Evolutionary conservation across 2,113 vertebrate species (phyloP), one percentile per base, ranked within the genome.

Genomic region (Myotis lucifugus): DNA sequence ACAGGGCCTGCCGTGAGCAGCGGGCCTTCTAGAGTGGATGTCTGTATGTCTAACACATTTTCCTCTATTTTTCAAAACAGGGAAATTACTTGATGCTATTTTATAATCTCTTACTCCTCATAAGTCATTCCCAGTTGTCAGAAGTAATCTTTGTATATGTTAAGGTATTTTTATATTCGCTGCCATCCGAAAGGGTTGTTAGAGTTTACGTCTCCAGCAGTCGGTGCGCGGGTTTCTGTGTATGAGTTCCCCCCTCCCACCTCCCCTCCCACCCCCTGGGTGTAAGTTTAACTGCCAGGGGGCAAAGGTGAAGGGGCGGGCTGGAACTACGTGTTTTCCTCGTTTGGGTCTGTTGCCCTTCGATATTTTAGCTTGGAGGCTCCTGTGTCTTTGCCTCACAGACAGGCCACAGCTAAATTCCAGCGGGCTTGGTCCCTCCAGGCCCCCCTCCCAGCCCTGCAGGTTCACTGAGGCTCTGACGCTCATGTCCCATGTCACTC

Each of bases 141-240:
- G 73, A 83, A 83, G 64, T 93, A 89, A 96, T 88, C 70, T 70
- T 70, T n/a, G 61, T 67, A 56, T 42, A 72, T 42, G 78, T 91
- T 64, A 64, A 94, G 69, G 27, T 56, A 37, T 66, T 92, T 56
- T 88, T 91, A 34, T 1, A 6, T 42, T 74, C 1, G 0, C 21
- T 46, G n/a, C 42, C 37, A 23, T 29, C 64, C 21, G 15, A 52
- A 56, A 79, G 52, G 15, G 37, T 27, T 34, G 77, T 46, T 27
- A 17, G 0, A 17, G 32, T 78, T 54, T 23, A 8, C 19, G 1
- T 56, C 61, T 23, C 70, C 18, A 23, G n/a, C 3, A 0, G 13
- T 4, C 3, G 46, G 6, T 27, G 1, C 46, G 4, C 11, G 12
- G 27, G 64, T 64, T 50, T 76, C 40, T 17, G 1, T 10, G 32